These are phyloP conservation scores for Dioctria linearis DNA, from an alignment of 2,888 invertebrate species.

Conservation along the genomic window DNA sequence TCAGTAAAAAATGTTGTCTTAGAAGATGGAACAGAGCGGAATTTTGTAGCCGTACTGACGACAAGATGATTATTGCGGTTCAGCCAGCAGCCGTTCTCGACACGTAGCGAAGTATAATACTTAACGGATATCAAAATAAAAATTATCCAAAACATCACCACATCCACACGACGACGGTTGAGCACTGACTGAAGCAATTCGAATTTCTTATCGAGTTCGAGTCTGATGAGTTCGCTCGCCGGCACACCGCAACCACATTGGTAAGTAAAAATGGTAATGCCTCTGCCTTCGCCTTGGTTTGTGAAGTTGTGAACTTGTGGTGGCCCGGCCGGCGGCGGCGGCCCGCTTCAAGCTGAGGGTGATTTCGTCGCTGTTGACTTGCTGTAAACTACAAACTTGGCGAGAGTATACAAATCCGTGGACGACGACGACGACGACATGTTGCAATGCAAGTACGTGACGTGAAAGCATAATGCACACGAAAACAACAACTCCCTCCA, in stretches of 20 bases:
- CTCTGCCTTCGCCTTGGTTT: not conserved
- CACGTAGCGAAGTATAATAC: not conserved
- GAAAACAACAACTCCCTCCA: not conserved
- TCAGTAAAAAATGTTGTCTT: not conserved
- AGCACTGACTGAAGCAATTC: conserved; percentile 42
- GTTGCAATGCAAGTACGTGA: too few species aligned
- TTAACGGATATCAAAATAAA: not conserved
- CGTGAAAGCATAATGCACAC: too few species aligned
- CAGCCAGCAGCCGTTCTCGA: not conserved
- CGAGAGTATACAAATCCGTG: not conserved
- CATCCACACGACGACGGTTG: conserved; percentile 45
- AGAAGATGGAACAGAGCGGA: not conserved
- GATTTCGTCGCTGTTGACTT: not conserved
- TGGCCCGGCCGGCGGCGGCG: too few species aligned
- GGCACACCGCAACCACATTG: not conserved
- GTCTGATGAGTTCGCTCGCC: conserved; percentile 19
- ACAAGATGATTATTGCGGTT: too few species aligned
- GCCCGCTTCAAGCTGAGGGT: not conserved
- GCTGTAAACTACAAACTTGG: not conserved
- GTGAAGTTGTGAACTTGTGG: too few species aligned
- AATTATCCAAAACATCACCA: conserved; percentile 19
- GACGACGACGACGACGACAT: too few species aligned
- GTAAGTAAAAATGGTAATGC: conserved; percentile 12
- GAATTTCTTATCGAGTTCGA: conserved; percentile 39
- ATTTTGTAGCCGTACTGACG: not conserved